Evolutionary conservation across 2,113 vertebrate species (phyloP).

Genomic region (Condylura cristata): DNA sequence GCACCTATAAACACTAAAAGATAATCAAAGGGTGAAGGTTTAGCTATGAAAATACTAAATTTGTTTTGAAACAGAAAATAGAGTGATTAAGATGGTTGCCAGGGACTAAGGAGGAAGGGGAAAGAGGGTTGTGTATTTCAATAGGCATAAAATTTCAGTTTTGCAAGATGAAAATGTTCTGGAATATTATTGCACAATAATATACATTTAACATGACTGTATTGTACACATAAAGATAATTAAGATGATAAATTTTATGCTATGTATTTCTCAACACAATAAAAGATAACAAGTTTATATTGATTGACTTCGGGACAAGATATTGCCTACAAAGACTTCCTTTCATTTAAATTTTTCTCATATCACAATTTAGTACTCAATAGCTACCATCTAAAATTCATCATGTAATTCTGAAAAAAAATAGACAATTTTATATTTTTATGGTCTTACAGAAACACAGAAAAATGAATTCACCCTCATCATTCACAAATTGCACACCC

Average conservation of each 20-base stretch:
- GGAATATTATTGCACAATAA: not conserved
- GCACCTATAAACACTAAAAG: not conserved
- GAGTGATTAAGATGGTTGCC: not conserved
- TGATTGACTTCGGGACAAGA: not conserved
- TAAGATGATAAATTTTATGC: not conserved
- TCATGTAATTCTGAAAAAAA: not conserved
- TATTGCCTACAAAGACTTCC: not conserved
- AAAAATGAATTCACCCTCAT: not conserved
- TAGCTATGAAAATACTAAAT: not conserved
- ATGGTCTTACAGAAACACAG: not conserved
- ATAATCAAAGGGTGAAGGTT: not conserved
- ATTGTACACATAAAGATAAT: not conserved
- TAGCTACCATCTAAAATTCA: not conserved
- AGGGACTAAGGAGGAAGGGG: not conserved
- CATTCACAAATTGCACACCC: not conserved
- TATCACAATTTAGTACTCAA: not conserved
- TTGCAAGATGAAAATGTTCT: not conserved
- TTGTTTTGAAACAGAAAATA: slow-evolving; percentile 11
- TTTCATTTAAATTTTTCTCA: not conserved
- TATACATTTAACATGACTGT: not conserved
- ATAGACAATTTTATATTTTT: slow-evolving; percentile 2
- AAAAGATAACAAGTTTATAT: not conserved
- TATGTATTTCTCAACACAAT: not conserved
- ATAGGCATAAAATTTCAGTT: not conserved
- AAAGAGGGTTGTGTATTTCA: not conserved